Evolutionary conservation across 2,113 vertebrate species (phyloP), one percentile per base, ranked within the genome.

Genomic region (Andinoacara biseriatus): DNA sequence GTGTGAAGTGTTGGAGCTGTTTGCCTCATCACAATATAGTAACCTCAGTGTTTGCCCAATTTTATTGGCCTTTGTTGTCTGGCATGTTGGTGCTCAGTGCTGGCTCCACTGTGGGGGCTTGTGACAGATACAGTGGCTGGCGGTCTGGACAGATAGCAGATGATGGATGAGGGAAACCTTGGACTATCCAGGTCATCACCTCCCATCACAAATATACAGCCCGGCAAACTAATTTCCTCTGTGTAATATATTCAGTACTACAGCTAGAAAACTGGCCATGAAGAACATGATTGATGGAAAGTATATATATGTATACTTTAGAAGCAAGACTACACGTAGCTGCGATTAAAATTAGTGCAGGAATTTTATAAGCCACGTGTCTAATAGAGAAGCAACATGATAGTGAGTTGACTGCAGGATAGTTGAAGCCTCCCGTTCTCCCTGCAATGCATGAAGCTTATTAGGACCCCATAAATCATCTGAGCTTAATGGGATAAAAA

Each of bases 91-190:
- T 6, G 85, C 22, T 26, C n/a, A 2, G 49, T 56, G 79, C 14
- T 10, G n/a, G 9, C 75, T 84, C 62, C 80, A 29, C 72, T 54
- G 80, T 38, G 75, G 31, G 65, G 31, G 49, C 72, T 77, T 2
- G 74, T 82, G 86, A 81, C 76, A 89, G 92, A 90, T 93, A 92
- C 89, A 93, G 84, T 93, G 88, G 65, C 61, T 26, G 60, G 58
- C n/a, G 17, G 62, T 85, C 80, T 80, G 86, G 86, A 84, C 76
- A 83, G 85, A 83, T 78, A 82, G 80, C 83, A 78, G 84, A 58
- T 93, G 93, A 94, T 95, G 91, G 92, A 95, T 94, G 87, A 78
- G 63, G 83, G 58, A 78, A 87, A 88, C 91, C 91, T 93, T 89
- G 89, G 85, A 91, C 77, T 38, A 88, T 92, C 75, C 86, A 82